phyloP scores from a whole-genome alignment of 2,888 invertebrate species.

The Saturnia pavonia region DNA sequence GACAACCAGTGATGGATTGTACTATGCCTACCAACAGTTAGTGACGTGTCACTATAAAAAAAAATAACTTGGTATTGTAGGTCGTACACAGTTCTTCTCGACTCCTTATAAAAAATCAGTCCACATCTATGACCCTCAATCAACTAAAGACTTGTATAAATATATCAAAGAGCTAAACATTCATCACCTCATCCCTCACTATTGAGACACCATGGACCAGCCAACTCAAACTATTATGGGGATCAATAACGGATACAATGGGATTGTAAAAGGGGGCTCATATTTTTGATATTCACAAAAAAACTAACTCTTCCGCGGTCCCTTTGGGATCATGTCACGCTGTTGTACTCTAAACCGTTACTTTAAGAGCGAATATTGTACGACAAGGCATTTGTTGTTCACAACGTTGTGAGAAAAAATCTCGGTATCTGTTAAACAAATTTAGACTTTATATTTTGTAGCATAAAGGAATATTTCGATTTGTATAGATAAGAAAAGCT shows the following conservation, averaged over 20 bases:
- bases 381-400: slow-evolving; percentile 64
- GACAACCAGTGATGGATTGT: too few relatives aligned
- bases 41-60: too few relatives aligned
- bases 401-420: slow-evolving; percentile 64
- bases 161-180: slow-evolving; percentile 35
- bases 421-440: slow-evolving; percentile 34
- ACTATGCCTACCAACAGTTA: too few relatives aligned
- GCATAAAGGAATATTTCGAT: slow-evolving; percentile 49
- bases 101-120: neutral
- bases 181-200: slow-evolving; percentile 66
- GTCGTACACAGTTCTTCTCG: neutral
- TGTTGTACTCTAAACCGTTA: slow-evolving; percentile 49
- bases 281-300: slow-evolving; percentile 80
- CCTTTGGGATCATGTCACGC: slow-evolving; percentile 43
- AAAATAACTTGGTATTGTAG: neutral
- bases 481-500: slow-evolving; percentile 57
- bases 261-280: slow-evolving; percentile 80
- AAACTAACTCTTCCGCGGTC: slow-evolving; percentile 75
- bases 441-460: slow-evolving; percentile 39
- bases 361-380: slow-evolving; percentile 59
- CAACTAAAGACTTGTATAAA: slow-evolving; percentile 14
- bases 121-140: neutral
- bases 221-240: slow-evolving; percentile 75
- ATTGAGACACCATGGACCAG: slow-evolving; percentile 73
- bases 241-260: slow-evolving; percentile 80